Evolutionary conservation across 2,113 vertebrate genomes (phyloP), one percentile per base, ranked within the genome.

Genomic region (Emberiza fucata): DNA sequence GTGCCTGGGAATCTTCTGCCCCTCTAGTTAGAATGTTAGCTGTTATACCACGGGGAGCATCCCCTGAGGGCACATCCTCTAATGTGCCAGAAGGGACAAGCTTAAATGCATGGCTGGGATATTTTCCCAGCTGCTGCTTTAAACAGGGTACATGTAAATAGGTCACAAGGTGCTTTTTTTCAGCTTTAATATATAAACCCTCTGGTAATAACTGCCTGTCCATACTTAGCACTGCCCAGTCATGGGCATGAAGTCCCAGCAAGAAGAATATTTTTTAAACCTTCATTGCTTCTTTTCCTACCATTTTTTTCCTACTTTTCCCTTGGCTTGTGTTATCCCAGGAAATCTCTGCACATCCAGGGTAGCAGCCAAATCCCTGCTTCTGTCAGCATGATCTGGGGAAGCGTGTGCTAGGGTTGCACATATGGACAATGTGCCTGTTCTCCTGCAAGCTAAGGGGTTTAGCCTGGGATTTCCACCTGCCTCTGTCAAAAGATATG

Each of bases 401-500:
- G 27, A 76, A 72, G 8, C 6, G 0, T 18, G 31, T 61, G 18
- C 16, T 82, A 63, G 29, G 1, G 2, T 56, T 85, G 53, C 15
- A 12, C 14, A n/a, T 3, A 0, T 4, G 12, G 24, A 45, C 63
- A 42, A 15, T 27, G 56, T 5, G 1, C 35, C 31, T 14, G 20
- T 83, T 56, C n/a, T 92, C 31, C 21, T 56, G 14, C 25, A 76
- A 6, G 14, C 11, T 42, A 35, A 39, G 21, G 14, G 40, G 4
- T 71, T 88, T 78, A 81, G 54, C 35, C 27, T 65, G 29, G 10
- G 22, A 4, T n/a, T 90, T 82, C 63, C 27, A 22, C 33, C 31
- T 40, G 24, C 14, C 22, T 15, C 3, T 59, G 31, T 84, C 54
- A 45, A 28, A 91, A 81, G 42, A 51, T 31, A 37, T 5, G 14